phyloP scores from a whole-genome alignment of 1,140 invertebrate species.

The Ceratina japonica region DNA sequence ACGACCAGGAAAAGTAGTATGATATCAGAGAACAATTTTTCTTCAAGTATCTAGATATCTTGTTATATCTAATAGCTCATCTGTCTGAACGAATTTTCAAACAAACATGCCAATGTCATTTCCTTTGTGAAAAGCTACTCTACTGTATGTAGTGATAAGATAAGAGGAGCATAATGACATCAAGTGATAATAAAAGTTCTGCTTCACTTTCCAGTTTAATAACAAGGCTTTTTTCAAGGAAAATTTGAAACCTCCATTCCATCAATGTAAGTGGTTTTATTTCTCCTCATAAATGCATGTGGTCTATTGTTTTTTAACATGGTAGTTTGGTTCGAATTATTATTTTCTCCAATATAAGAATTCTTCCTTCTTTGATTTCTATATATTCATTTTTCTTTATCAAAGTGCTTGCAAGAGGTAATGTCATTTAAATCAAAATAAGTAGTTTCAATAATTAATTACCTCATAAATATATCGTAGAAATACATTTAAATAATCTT shows the following conservation, averaged over 20 bases:
- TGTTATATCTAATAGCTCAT: too few relatives aligned
- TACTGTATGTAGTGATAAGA: constrained; percentile 49
- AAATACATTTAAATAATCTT: constrained; percentile 23
- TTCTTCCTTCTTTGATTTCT: constrained; percentile 17
- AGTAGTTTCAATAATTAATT: constrained; percentile 25
- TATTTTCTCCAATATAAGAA: constrained; percentile 19
- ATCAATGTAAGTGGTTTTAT: constrained; percentile 51
- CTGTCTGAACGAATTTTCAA: not conserved
- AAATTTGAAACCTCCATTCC: constrained; percentile 22
- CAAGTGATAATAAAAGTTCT: constrained; percentile 36
- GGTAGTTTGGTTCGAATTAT: constrained; percentile 37
- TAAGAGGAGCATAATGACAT: constrained; percentile 36
- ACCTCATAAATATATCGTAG: constrained; percentile 7
- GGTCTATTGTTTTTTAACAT: constrained; percentile 25
- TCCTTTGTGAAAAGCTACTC: constrained; percentile 24
- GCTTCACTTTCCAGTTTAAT: constrained; percentile 51
- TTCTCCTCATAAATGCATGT: constrained; percentile 26
- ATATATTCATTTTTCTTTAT: not conserved
- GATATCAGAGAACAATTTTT: too few relatives aligned
- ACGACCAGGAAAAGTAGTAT: not conserved
- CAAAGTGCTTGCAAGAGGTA: constrained; percentile 27
- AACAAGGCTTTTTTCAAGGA: constrained; percentile 46
- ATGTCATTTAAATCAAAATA: constrained; percentile 6
- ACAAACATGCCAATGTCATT: not conserved
- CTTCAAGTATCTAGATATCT: too few relatives aligned